Percentiles rank a stretch among this genome's conserved stretches.
phyloP scores from a whole-genome alignment of 2,888 invertebrate species.

The Coenonympha glycerion region DNA sequence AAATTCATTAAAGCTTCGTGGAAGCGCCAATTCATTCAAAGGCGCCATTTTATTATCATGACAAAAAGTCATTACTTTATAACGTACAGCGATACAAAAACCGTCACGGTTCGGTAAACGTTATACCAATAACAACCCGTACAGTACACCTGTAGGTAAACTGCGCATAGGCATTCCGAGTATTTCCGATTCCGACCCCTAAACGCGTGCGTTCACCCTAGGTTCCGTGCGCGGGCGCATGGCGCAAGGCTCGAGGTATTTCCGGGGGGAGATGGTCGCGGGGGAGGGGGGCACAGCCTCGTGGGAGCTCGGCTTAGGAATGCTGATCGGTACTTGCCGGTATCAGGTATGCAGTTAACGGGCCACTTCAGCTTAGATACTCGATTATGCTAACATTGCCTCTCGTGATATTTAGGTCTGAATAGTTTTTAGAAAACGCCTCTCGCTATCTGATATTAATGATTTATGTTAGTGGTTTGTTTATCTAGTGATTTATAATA shows the following conservation, averaged over 20 bases:
- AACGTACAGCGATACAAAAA: not conserved
- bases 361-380: conserved; percentile 25
- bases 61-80: not conserved
- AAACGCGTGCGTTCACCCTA: conserved; percentile 46
- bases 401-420: conserved; percentile 22
- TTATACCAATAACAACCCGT: not conserved
- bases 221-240: conserved; percentile 60
- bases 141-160: conserved; percentile 18
- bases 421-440: not conserved
- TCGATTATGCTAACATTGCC: conserved; percentile 14
- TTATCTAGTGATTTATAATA: too few species aligned
- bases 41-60: not conserved
- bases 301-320: conserved; percentile 53
- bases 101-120: not conserved
- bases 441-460: too few species aligned
- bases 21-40: not conserved
- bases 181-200: conserved; percentile 42
- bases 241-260: conserved; percentile 33
- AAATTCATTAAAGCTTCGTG: too few species aligned
- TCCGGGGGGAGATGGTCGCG: conserved; percentile 41
- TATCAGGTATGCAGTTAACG: conserved; percentile 44
- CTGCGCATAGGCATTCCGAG: conserved; percentile 28
- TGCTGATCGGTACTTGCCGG: conserved; percentile 45
- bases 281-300: conserved; percentile 30
- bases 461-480: too few species aligned